These are phyloP conservation scores for Hermaeophaga mercurialis DNA, from an alignment of 2,888 invertebrate genomes.

Conservation along the genomic window DNA sequence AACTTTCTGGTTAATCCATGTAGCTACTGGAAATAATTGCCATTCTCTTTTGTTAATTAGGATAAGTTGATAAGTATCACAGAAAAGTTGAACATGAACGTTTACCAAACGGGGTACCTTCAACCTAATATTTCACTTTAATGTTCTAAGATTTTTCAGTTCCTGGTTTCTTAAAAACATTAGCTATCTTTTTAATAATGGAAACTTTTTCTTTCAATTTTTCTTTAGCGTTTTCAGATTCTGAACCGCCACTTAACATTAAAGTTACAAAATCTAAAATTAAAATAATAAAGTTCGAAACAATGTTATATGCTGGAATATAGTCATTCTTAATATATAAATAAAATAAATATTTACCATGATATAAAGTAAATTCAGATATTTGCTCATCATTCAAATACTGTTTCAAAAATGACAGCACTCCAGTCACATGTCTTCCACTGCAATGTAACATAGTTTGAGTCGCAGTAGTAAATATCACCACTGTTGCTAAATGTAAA, in stretches of 20 bases:
- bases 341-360: constrained; percentile 69
- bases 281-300: constrained; percentile 25
- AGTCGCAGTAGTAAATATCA: constrained; percentile 80
- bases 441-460: constrained; percentile 89
- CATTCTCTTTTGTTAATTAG: not conserved
- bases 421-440: constrained; percentile 86
- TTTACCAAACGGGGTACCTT: constrained; percentile 18
- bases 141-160: constrained; percentile 20
- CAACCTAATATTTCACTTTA: not conserved
- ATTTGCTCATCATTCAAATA: constrained; percentile 71
- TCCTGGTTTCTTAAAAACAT: constrained; percentile 58
- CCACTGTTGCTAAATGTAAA: constrained; percentile 75
- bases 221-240: constrained; percentile 60
- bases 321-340: no score
- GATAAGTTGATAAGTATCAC: constrained; percentile 7
- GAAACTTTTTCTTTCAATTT: constrained; percentile 59
- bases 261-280: constrained; percentile 69
- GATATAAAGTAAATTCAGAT: constrained; percentile 69
- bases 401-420: constrained; percentile 74
- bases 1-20: not conserved
- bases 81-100: constrained; percentile 15
- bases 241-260: constrained; percentile 62
- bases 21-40: not conserved
- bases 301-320: not conserved
- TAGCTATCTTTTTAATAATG: constrained; percentile 61